A percentile compares a stretch with the other conserved stretches of the same genome.
phyloP scores from a whole-genome alignment of 2,888 invertebrate species.

The Acanthosepion esculentum region DNA sequence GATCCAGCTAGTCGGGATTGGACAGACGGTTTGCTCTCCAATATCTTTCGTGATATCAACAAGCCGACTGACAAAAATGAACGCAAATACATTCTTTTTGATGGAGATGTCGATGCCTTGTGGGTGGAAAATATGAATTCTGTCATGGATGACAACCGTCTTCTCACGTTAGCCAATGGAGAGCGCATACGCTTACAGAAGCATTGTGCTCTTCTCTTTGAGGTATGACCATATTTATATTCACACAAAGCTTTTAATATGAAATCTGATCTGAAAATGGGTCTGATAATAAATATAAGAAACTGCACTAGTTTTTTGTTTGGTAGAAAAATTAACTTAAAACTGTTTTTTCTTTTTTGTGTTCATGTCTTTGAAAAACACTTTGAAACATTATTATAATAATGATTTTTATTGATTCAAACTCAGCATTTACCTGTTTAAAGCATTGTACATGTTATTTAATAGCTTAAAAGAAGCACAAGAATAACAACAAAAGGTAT shows the following conservation, averaged over 20 bases:
- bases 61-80: conserved; percentile 84
- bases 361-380: too few relatives aligned
- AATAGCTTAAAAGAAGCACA: too few relatives aligned
- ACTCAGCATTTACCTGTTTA: too few relatives aligned
- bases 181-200: conserved; percentile 88
- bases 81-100: conserved; percentile 89
- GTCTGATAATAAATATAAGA: background rate
- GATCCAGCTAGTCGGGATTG: conserved; percentile 91
- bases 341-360: too few relatives aligned
- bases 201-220: conserved; percentile 89
- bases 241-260: background rate
- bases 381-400: too few relatives aligned
- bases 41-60: conserved; percentile 93
- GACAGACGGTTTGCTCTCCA: conserved; percentile 93
- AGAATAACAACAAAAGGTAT: too few relatives aligned
- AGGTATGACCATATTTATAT: conserved; percentile 77
- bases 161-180: conserved; percentile 91
- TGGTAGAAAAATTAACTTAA: too few relatives aligned
- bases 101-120: conserved; percentile 93
- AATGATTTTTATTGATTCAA: too few relatives aligned
- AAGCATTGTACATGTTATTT: too few relatives aligned
- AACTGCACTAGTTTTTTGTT: too few relatives aligned
- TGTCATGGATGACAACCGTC: conserved; percentile 95
- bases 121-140: conserved; percentile 99
- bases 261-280: background rate